These are phyloP conservation scores for Drepanosiphum platanoidis DNA, from an alignment of 2,888 invertebrate genomes.

Conservation along the genomic window DNA sequence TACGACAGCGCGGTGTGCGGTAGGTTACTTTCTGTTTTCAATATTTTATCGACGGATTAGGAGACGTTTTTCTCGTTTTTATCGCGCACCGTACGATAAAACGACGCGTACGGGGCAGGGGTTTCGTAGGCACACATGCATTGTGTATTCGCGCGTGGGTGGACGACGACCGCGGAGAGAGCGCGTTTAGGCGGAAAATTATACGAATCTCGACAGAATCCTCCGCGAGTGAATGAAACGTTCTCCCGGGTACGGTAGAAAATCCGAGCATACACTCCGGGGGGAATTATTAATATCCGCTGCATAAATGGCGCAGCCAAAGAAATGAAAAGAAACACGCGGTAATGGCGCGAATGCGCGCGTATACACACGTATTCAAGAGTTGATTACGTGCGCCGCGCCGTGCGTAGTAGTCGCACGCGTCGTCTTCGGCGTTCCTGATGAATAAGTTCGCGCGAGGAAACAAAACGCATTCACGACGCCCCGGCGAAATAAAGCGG, in stretches of 20 bases:
- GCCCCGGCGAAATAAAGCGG: no score
- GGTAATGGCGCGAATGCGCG: no score
- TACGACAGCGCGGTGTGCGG: no score
- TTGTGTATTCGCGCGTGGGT: no score
- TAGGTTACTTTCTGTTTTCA: no score
- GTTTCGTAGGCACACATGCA: no score
- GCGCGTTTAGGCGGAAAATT: background rate
- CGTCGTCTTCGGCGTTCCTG: no score
- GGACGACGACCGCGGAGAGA: no score
- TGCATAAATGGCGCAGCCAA: background rate
- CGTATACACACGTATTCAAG: background rate
- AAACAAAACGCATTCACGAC: no score
- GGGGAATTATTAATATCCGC: constrained; percentile 28
- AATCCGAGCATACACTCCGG: background rate
- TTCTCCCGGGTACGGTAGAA: constrained; percentile 4
- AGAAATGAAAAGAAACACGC: background rate
- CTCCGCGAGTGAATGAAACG: background rate
- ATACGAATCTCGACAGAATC: background rate
- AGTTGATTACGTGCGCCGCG: constrained; percentile 15
- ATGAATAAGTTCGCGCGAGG: no score
- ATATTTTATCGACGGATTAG: background rate
- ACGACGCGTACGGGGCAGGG: background rate
- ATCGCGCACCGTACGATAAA: background rate
- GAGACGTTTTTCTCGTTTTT: background rate
- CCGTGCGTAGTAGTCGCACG: no score